Percentiles rank a stretch among this genome's conserved stretches.
Conservation (phyloP, 53 echinoderm and acorn worm species). For the Luidia sarsii region DNA sequence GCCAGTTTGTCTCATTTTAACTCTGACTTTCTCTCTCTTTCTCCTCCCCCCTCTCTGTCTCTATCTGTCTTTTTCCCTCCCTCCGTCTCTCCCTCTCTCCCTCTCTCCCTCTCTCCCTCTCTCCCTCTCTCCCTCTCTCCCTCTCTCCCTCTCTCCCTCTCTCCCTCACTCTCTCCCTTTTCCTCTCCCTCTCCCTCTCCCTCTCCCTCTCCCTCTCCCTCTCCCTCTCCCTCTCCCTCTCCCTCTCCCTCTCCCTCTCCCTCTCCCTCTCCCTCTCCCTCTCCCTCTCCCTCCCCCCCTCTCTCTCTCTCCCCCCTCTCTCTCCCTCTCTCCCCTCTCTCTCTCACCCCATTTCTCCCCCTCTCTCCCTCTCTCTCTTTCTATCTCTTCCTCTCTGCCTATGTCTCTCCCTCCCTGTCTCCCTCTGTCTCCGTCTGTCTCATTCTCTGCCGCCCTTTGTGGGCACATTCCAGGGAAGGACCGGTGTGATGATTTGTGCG, state of each 20-base stretch:
- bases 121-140: no score
- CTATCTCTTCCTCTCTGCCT: no score
- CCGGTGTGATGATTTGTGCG: constrained; percentile 98
- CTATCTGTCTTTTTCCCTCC: no score
- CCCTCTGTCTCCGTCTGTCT: background rate
- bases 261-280: background rate
- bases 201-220: no score
- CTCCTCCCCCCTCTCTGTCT: no score
- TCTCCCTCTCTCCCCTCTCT: background rate
- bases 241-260: background rate
- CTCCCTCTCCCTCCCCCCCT: no score
- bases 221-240: no score
- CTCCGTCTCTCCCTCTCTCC: no score
- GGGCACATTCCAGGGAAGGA: constrained; percentile 72
- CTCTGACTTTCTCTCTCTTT: no score
- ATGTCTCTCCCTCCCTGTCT: background rate
- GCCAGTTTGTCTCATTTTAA: no score
- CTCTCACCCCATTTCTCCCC: background rate
- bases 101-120: no score
- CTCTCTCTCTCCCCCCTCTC: background rate
- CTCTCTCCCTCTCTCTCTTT: background rate
- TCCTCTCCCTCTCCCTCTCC: no score
- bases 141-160: background rate
- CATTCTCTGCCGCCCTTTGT: background rate
- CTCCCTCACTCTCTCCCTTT: background rate